Evolutionary conservation across 1,140 invertebrate genomes (phyloP).

Genomic region (Nasonia giraulti): DNA sequence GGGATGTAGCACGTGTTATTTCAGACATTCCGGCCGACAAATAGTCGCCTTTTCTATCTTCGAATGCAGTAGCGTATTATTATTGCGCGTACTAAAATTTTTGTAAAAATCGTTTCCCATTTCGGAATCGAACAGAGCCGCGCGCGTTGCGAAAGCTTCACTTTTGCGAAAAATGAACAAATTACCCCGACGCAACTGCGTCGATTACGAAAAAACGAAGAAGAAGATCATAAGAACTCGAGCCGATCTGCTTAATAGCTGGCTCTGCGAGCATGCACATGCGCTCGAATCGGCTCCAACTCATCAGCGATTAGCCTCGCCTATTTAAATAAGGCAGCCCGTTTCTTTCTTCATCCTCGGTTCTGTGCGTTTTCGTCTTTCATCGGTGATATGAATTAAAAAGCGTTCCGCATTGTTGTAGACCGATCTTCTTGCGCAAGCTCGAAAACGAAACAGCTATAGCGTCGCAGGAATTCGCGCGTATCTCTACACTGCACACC

Average conservation of each 20-base stretch:
- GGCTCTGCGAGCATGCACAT: too few species aligned
- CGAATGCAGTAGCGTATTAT: too few species aligned
- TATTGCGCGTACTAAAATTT: too few species aligned
- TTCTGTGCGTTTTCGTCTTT: too few species aligned
- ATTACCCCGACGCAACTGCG: neutral
- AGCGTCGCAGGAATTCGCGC: too few species aligned
- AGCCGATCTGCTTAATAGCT: neutral
- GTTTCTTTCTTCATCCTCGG: too few species aligned
- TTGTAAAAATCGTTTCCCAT: too few species aligned
- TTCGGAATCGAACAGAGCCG: too few species aligned
- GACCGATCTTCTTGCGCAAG: neutral
- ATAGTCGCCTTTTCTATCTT: neutral
- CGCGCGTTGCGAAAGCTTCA: too few species aligned
- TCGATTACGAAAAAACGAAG: neutral
- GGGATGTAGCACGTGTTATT: conserved; percentile 3
- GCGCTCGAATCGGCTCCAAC: neutral
- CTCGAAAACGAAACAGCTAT: too few species aligned
- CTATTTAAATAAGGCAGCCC: conserved; percentile 4
- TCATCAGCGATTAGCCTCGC: neutral
- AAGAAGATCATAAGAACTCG: neutral
- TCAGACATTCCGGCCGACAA: neutral
- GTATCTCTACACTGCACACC: too few species aligned
- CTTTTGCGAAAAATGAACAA: neutral
- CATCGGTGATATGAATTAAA: too few species aligned
- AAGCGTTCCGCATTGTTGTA: neutral